These are phyloP conservation scores for Monopis laevigella DNA, from an alignment of 2,888 invertebrate genomes.

Conservation along the genomic window DNA sequence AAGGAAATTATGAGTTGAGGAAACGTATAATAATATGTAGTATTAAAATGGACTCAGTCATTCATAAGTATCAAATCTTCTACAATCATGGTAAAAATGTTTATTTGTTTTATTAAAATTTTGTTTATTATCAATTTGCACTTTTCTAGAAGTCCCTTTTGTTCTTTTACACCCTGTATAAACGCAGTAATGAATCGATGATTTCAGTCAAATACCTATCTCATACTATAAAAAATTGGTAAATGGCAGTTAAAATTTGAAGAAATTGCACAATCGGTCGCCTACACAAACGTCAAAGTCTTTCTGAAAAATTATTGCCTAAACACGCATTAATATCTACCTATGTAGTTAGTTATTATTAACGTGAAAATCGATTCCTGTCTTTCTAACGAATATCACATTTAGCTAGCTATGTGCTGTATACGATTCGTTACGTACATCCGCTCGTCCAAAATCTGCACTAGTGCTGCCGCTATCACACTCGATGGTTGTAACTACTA, in stretches of 20 bases:
- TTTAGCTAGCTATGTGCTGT: slow-evolving; percentile 1
- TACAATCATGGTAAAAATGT: too few relatives aligned
- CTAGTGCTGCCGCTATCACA: slow-evolving; percentile 30
- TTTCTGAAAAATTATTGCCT: slow-evolving; percentile 45
- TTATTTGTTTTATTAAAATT: too few relatives aligned
- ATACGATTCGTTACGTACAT: slow-evolving; percentile 14
- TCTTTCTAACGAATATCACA: slow-evolving; percentile 7
- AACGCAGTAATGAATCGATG: too few relatives aligned
- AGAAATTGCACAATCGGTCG: slow-evolving; percentile 47
- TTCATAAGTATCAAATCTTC: too few relatives aligned
- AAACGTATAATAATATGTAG: too few relatives aligned
- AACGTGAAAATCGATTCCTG: neutral
- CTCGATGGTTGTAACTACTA: slow-evolving; percentile 8
- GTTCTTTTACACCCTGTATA: too few relatives aligned
- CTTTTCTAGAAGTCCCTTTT: too few relatives aligned
- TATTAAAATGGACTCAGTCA: too few relatives aligned
- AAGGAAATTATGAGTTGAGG: too few relatives aligned
- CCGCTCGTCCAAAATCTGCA: slow-evolving; percentile 54
- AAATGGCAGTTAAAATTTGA: slow-evolving; percentile 54
- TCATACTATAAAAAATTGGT: slow-evolving; percentile 25
- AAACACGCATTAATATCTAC: slow-evolving; percentile 24
- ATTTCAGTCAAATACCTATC: slow-evolving; percentile 36
- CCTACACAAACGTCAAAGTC: slow-evolving; percentile 32
- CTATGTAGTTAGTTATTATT: too few relatives aligned
- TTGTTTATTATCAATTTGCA: too few relatives aligned